phyloP scores from a whole-genome alignment of 2,797 vertebrate species.

The Podarcis lilfordi region DNA sequence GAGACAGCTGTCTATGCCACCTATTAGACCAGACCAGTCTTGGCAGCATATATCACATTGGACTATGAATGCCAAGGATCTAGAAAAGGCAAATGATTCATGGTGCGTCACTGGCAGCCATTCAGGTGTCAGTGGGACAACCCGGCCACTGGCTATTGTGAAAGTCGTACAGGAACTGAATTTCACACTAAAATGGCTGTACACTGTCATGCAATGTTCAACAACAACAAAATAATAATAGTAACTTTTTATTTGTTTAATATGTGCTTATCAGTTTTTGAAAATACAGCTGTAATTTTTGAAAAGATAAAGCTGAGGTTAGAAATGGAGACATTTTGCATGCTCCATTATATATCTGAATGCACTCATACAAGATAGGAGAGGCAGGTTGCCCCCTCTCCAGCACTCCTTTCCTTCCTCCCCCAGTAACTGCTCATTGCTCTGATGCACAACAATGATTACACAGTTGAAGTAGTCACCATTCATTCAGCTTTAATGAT shows the following conservation, averaged over 20 bases:
- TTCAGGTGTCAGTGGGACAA: neutral
- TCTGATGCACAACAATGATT: conserved; percentile 35
- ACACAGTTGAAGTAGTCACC: conserved; percentile 5
- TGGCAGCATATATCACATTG: neutral
- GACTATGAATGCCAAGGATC: neutral
- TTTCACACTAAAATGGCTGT: conserved; percentile 7
- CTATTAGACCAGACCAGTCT: neutral
- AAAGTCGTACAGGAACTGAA: neutral
- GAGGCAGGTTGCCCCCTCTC: neutral
- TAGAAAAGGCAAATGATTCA: neutral
- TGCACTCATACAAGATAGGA: neutral
- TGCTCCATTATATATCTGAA: neutral
- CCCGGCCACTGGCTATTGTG: neutral
- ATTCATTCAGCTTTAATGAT: conserved; percentile 37
- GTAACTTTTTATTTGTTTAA: too few relatives aligned
- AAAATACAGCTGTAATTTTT: too few relatives aligned
- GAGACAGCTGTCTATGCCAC: neutral
- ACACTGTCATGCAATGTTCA: neutral
- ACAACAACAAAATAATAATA: too few relatives aligned
- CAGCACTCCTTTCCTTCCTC: conserved; percentile 9
- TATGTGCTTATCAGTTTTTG: too few relatives aligned
- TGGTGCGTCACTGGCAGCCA: neutral
- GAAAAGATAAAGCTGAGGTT: too few relatives aligned
- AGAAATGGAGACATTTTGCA: neutral
- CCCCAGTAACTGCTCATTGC: conserved; percentile 22